phyloP scores from a whole-genome alignment of 2,888 invertebrate genomes.

The Peribatodes rhomboidaria region DNA sequence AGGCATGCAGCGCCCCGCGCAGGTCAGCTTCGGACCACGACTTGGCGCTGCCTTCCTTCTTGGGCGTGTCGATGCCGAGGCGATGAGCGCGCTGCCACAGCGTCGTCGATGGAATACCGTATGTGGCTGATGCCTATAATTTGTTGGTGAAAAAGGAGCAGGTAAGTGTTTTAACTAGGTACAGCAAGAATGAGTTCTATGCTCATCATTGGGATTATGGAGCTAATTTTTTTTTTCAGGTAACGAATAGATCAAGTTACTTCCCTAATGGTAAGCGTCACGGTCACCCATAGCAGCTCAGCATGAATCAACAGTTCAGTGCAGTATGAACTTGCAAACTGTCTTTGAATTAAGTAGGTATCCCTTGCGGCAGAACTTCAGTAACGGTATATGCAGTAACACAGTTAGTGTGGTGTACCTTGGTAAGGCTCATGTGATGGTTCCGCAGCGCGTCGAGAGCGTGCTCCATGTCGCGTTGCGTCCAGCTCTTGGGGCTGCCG shows the following conservation, averaged over 20 bases:
- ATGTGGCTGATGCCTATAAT: slow-evolving; percentile 90
- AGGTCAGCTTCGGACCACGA: slow-evolving; percentile 95
- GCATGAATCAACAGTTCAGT: too few species aligned
- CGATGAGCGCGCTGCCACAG: slow-evolving; percentile 96
- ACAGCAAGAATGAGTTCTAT: too few species aligned
- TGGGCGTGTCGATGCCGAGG: slow-evolving; percentile 95
- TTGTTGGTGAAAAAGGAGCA: not conserved
- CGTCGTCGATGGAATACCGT: slow-evolving; percentile 96
- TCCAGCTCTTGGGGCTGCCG: slow-evolving; percentile 92
- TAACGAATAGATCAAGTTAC: too few species aligned
- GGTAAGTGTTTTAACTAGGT: not conserved
- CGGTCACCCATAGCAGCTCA: too few species aligned
- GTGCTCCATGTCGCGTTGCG: slow-evolving; percentile 95
- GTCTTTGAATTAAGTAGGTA: too few species aligned
- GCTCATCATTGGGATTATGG: too few species aligned
- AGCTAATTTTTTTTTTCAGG: too few species aligned
- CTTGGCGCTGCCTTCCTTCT: slow-evolving; percentile 95
- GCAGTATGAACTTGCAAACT: too few species aligned
- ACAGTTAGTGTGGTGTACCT: slow-evolving; percentile 80
- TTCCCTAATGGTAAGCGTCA: too few species aligned
- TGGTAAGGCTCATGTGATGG: slow-evolving; percentile 96
- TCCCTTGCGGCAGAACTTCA: too few species aligned
- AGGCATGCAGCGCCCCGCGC: slow-evolving; percentile 92
- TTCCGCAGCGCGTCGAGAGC: slow-evolving; percentile 94
- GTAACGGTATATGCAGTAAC: too few species aligned